Evolutionary conservation across 2,888 invertebrate species (phyloP).

Genomic region (Brenthis ino): DNA sequence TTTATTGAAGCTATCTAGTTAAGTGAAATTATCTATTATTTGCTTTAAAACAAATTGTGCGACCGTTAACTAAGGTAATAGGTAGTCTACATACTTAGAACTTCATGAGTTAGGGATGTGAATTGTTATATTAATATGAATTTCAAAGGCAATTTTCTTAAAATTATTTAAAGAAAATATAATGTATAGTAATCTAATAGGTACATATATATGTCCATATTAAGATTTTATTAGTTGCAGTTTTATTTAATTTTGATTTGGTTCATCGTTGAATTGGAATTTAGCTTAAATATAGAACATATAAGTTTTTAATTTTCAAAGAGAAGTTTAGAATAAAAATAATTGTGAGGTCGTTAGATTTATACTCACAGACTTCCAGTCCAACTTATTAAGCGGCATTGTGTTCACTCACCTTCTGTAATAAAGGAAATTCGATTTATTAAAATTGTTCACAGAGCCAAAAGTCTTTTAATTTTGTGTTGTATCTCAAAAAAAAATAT

Average conservation of each 20-base stretch:
- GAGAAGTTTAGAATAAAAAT: too few species aligned
- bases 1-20: constrained; percentile 23
- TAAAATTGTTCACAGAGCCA: constrained; percentile 53
- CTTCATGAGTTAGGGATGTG: neutral
- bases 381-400: constrained; percentile 41
- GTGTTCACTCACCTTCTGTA: constrained; percentile 76
- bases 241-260: neutral
- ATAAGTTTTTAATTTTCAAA: too few species aligned
- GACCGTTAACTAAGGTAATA: neutral
- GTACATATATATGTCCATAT: too few species aligned
- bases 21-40: constrained; percentile 27
- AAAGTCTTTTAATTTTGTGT: constrained; percentile 38
- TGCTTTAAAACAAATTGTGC: constrained; percentile 8
- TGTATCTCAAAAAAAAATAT: constrained; percentile 43
- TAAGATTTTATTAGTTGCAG: neutral
- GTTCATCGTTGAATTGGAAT: too few species aligned
- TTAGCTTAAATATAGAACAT: too few species aligned
- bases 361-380: constrained; percentile 36
- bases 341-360: too few species aligned
- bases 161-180: too few species aligned
- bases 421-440: constrained; percentile 59
- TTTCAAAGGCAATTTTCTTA: too few species aligned
- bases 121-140: too few species aligned
- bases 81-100: neutral
- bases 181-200: too few species aligned